phyloP scores from a whole-genome alignment of 2,888 invertebrate species.

The Tetranychus truncatus region DNA sequence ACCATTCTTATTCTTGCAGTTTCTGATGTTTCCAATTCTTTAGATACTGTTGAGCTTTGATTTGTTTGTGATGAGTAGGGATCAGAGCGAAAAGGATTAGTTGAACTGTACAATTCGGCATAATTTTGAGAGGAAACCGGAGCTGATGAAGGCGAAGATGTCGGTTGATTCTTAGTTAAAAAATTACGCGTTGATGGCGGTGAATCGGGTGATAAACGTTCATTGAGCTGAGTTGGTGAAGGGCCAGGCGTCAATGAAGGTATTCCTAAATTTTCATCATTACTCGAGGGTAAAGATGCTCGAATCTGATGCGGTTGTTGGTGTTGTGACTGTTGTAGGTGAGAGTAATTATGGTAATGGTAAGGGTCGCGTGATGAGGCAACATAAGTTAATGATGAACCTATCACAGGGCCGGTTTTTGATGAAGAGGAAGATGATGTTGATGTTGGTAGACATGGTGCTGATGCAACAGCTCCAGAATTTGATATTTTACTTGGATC shows the following conservation, averaged over 20 bases:
- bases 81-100: neutral
- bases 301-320: neutral
- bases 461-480: neutral
- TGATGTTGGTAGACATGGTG: neutral
- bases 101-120: neutral
- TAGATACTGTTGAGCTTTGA: neutral
- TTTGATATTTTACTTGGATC: neutral
- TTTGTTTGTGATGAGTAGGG: neutral
- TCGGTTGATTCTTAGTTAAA: neutral
- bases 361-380: neutral
- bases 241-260: constrained; percentile 9
- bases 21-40: neutral
- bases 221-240: constrained; percentile 7
- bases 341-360: neutral
- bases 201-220: neutral
- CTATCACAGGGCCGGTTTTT: neutral
- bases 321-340: neutral
- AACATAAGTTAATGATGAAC: neutral
- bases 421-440: neutral
- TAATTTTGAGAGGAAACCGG: neutral
- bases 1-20: neutral
- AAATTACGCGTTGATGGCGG: constrained; percentile 2
- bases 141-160: neutral
- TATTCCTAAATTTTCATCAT: neutral
- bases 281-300: neutral